These are phyloP conservation scores for Mimachlamys varia DNA, from an alignment of 2,888 invertebrate genomes.

Conservation along the genomic window DNA sequence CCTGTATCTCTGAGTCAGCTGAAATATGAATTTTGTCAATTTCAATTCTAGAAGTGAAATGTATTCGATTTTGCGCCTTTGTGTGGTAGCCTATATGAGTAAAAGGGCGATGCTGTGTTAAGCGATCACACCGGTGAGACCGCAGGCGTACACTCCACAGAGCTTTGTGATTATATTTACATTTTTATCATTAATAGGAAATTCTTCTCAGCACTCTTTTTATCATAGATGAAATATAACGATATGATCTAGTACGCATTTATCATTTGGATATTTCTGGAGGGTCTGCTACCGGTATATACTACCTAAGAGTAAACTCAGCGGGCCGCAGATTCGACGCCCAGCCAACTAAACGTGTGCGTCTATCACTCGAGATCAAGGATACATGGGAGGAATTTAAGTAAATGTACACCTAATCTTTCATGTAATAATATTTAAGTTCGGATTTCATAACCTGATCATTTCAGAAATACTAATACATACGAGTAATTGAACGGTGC, in stretches of 20 bases:
- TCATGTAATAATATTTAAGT: neutral
- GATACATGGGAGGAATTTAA: conserved; percentile 26
- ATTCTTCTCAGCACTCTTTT: conserved; percentile 31
- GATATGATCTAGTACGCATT: conserved; percentile 34
- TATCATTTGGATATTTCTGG: conserved; percentile 23
- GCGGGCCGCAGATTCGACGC: neutral
- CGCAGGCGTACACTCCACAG: neutral
- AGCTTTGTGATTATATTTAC: conserved; percentile 34
- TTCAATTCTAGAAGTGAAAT: conserved; percentile 34
- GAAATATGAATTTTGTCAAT: conserved; percentile 36
- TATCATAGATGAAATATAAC: conserved; percentile 27
- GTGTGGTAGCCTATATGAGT: conserved; percentile 4
- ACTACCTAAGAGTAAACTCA: neutral
- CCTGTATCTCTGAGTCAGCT: conserved; percentile 4
- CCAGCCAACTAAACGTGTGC: neutral
- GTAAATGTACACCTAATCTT: conserved; percentile 6
- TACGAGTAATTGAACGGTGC: conserved; percentile 28
- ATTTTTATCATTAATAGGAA: conserved; percentile 36
- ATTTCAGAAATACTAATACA: conserved; percentile 18
- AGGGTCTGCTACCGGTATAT: conserved; percentile 6
- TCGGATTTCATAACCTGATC: conserved; percentile 36
- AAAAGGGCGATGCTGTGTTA: conserved; percentile 28
- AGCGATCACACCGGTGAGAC: neutral
- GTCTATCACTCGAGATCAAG: neutral
- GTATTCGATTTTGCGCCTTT: conserved; percentile 27